Evolutionary conservation across 2,113 vertebrate genomes (phyloP), one percentile per base, ranked within the genome.

Genomic region (Urocynchramus pylzowi): DNA sequence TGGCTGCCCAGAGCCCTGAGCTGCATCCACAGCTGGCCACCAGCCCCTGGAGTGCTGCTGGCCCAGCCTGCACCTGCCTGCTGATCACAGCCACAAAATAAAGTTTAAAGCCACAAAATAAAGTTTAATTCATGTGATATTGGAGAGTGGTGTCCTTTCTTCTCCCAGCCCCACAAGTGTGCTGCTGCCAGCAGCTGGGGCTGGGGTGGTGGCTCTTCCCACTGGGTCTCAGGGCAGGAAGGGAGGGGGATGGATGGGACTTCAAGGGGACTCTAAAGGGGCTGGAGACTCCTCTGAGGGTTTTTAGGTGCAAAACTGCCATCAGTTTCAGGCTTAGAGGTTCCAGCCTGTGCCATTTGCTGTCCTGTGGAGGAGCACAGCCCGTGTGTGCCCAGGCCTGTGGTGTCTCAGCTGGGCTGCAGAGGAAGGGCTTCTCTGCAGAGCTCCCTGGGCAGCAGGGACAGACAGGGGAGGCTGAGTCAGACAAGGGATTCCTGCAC

Each of bases 81-180:
- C 33, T 20, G 56, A 16, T 42, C 28, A 49, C 45, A 61, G 82
- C 6, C 35, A 33, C 11, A 4, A 67, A 93, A 95, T 93, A 96
- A 95, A 95, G 7, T 92, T 82, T 64, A 39, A 2, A 61, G 82
- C 6, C 35, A 33, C 11, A 4, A 67, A 93, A 95, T 93, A 96
- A 95, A 95, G 7, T 92, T 82, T 64, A 39, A 2, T 84, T 65
- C 11, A 5, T 10, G 7, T 67, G 49, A 9, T 23, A n/a, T 2
- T 21, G 23, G 45, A 39, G 37, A 59, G 33, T 9, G 24, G 37
- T 41, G 70, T 70, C 65, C 31, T 78, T 85, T 53, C 41, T 84
- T 69, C 27, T 84, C 21, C 41, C 52, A 33, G 64, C 27, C 23
- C 28, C 15, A 49, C 16, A 71, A 0, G 30, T 0, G 3, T 8